phyloP scores from a whole-genome alignment of 1,140 invertebrate species.

The Meloidogyne hapla region DNA sequence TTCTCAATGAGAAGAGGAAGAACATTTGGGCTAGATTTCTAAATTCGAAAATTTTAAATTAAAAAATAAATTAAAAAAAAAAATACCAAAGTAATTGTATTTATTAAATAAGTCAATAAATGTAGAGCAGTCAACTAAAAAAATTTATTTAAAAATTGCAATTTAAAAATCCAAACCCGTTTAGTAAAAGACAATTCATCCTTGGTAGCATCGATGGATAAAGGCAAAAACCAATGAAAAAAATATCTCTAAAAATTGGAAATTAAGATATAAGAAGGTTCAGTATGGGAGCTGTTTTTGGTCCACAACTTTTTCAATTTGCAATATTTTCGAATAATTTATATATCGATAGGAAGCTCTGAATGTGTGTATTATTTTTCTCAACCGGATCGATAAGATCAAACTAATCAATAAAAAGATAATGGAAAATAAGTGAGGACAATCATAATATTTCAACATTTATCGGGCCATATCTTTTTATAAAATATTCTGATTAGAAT shows the following conservation, averaged over 20 bases:
- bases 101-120: not conserved
- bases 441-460: no score
- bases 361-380: no score
- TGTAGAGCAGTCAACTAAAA: not conserved
- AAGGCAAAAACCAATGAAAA: not conserved
- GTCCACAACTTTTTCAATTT: no score
- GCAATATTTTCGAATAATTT: not conserved
- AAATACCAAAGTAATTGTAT: not conserved
- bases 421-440: no score
- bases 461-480: no score
- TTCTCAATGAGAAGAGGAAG: not conserved
- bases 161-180: not conserved
- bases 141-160: not conserved
- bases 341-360: no score
- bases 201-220: not conserved
- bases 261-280: not conserved
- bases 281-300: no score
- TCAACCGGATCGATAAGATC: no score
- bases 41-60: no score
- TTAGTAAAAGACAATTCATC: not conserved
- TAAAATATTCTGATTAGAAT: no score
- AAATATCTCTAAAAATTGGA: not conserved
- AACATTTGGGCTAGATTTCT: not conserved
- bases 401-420: no score
- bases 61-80: not conserved